Percentiles rank a stretch among this genome's conserved stretches.
These are phyloP conservation scores for Corythornis leucogaster DNA, from an alignment of 2,797 vertebrate species.

Conservation along the genomic window DNA sequence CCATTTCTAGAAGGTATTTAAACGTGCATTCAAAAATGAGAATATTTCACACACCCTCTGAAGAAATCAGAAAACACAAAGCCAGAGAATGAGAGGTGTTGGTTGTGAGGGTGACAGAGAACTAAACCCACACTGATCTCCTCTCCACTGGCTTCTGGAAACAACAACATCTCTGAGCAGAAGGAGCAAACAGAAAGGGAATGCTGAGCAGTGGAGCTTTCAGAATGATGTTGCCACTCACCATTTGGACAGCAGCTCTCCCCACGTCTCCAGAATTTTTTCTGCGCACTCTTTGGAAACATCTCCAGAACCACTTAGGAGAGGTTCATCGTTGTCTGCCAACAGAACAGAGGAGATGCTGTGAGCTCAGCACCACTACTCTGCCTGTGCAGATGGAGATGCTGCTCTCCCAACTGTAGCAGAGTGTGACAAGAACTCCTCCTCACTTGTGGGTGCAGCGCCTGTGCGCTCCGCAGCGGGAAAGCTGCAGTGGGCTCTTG, in stretches of 20 bases:
- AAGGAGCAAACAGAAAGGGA: background rate
- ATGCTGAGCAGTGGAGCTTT: background rate
- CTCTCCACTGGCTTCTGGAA: background rate
- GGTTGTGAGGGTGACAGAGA: background rate
- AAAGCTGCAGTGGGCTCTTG: background rate
- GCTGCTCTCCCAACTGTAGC: background rate
- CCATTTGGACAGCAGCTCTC: conserved; percentile 97
- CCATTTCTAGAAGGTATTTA: background rate
- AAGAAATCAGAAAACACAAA: background rate
- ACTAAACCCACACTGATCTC: background rate
- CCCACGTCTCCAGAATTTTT: conserved; percentile 99
- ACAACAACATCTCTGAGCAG: background rate
- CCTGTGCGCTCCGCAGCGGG: too few relatives aligned
- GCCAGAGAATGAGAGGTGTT: background rate
- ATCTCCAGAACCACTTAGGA: conserved; percentile 96
- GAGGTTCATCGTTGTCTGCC: conserved; percentile 95
- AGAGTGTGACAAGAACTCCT: background rate
- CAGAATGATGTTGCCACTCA: conserved; percentile 75
- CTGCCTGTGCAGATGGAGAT: background rate
- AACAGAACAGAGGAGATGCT: conserved; percentile 30
- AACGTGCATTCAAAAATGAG: background rate
- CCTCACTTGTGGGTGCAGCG: background rate
- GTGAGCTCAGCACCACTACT: background rate
- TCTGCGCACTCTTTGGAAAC: conserved; percentile 99
- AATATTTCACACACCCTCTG: background rate